Base-by-base conservation (phyloP, 2,797 vertebrate species). In the Alfaro cultratus region DNA sequence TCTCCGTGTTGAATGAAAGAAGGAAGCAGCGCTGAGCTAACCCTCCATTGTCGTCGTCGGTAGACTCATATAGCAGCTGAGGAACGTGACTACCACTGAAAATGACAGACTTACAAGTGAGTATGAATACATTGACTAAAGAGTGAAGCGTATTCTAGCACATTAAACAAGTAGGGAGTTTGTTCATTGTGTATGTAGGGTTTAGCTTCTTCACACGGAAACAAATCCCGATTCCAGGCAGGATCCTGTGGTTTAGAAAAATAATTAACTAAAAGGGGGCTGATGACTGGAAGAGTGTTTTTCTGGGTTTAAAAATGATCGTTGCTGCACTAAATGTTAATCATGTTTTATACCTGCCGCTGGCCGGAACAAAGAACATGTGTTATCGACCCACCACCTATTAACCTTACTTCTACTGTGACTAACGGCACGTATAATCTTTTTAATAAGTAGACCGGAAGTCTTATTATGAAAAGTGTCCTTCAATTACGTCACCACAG, bases 111-210 rank as follows among this genome's bases (percentile, higher is more conserved):
- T 21, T 64, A 21, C 60, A 64, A 18, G 60, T 64, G 60, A 64
- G 60, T 64, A 34, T 64, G n/a, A 4, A 57, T 29, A 5, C 26
- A 13, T 1, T 16, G 13, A 46, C 12, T 18, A 16, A 39, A 68
- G 3, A 90, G 92, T 91, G 85, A 36, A 21, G 12, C 3, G 7
- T 43, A 7, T 13, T 26, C 67, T 26, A 6, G n/a, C n/a, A 1
- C 16, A 11, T 0, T 26, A 0, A n/a, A 47, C 39, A 10, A 26
- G 21, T 15, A 26, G 11, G 23, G 43, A 13, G 41, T n/a, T n/a
- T 21, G 60, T 34, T 26, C 3, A 4, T n/a, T 23, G 53, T 55
- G 53, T n/a, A 10, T 26, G 26, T 15, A 10, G 41, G 13, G 23
- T n/a, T 15, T 64, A 36, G 60, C 60, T 8, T 64, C 60, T 34